Conservation (phyloP, 2,797 vertebrate species). For the Anabas testudineus region DNA sequence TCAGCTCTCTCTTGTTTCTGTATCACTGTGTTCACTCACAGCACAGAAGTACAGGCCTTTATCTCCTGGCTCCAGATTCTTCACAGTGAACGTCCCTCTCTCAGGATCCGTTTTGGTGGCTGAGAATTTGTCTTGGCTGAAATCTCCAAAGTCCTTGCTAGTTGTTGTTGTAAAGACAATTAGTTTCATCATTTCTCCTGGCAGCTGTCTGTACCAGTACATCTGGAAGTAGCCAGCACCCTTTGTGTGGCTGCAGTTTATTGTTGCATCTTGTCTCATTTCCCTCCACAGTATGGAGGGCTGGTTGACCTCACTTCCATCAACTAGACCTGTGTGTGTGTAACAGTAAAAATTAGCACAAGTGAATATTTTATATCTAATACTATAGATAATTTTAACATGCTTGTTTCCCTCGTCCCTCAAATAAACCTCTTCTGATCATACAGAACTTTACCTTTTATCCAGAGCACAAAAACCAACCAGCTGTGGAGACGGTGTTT, state of each 20-base stretch:
- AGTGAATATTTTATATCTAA: too few species aligned
- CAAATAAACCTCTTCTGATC: too few species aligned
- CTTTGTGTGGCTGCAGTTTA: conserved; percentile 65
- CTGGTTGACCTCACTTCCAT: conserved; percentile 53
- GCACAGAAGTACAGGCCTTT: conserved; percentile 67
- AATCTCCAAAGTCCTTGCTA: not conserved
- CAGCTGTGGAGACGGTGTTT: too few species aligned
- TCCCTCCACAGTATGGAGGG: conserved; percentile 16
- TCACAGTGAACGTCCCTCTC: conserved; percentile 50
- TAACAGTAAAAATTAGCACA: too few species aligned
- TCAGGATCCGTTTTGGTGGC: conserved; percentile 17
- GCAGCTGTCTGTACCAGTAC: conserved; percentile 75
- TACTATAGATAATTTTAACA: not conserved
- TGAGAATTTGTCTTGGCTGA: conserved; percentile 39
- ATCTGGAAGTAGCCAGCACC: not conserved
- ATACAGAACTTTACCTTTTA: too few species aligned
- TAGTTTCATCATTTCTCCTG: conserved; percentile 55
- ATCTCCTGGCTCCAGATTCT: conserved; percentile 39
- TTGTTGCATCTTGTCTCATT: conserved; percentile 19
- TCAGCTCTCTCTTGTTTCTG: not conserved
- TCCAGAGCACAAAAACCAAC: too few species aligned
- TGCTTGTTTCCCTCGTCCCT: too few species aligned
- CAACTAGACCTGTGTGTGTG: too few species aligned
- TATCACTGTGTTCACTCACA: conserved; percentile 2
- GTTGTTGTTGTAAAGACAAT: not conserved